phyloP scores from a whole-genome alignment of 2,888 invertebrate species.

The Cordilura impudica region DNA sequence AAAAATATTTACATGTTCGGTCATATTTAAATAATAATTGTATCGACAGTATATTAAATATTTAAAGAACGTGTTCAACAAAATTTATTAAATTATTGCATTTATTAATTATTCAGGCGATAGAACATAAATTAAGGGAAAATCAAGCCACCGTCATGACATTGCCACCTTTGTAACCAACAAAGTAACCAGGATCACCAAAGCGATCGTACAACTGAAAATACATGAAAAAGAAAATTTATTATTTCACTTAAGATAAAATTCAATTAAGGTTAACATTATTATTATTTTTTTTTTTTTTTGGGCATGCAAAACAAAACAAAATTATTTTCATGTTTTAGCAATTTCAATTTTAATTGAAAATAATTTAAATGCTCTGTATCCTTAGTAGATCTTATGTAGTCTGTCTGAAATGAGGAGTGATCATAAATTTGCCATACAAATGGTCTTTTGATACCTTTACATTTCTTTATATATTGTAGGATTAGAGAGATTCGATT shows the following conservation, averaged over 20 bases:
- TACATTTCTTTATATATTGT: too few relatives aligned
- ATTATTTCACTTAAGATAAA: slow-evolving; percentile 38
- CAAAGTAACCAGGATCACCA: slow-evolving; percentile 76
- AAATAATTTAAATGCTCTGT: too few relatives aligned
- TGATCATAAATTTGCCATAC: too few relatives aligned
- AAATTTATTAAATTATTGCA: slow-evolving; percentile 6
- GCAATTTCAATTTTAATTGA: too few relatives aligned
- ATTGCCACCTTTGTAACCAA: slow-evolving; percentile 72
- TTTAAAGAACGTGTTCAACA: slow-evolving; percentile 43
- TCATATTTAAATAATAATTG: neutral
- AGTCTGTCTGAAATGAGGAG: too few relatives aligned
- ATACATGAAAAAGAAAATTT: slow-evolving; percentile 60
- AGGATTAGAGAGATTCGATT: too few relatives aligned
- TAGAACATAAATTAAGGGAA: neutral
- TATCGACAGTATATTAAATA: neutral
- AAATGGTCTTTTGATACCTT: too few relatives aligned
- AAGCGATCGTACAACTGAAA: slow-evolving; percentile 75
- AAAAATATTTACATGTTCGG: slow-evolving; percentile 28
- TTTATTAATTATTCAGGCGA: neutral
- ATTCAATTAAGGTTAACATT: too few relatives aligned
- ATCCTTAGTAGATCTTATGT: too few relatives aligned
- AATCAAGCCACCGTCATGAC: slow-evolving; percentile 75
- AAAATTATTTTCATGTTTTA: too few relatives aligned
- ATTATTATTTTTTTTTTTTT: too few relatives aligned
- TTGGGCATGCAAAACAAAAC: too few relatives aligned